These are phyloP conservation scores for Drosophila nikananu DNA, from an alignment of 1,140 invertebrate genomes.

Conservation along the genomic window DNA sequence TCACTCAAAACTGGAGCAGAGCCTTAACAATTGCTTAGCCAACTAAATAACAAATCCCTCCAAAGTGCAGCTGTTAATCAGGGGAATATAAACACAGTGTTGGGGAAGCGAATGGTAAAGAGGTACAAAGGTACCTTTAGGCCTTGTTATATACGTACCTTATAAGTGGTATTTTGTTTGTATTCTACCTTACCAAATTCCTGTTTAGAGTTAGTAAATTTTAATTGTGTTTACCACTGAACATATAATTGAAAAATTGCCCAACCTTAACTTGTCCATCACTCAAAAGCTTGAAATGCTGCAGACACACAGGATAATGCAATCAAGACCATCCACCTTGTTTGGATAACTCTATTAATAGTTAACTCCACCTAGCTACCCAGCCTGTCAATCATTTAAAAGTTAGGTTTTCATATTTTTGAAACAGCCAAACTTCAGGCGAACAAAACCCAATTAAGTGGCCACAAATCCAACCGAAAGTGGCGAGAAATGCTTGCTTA, in stretches of 20 bases:
- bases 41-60: conserved; percentile 12
- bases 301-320: too few species aligned
- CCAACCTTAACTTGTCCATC: background rate
- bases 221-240: too few species aligned
- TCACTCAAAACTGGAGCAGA: conserved; percentile 25
- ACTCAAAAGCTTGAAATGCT: background rate
- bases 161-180: too few species aligned
- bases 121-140: background rate
- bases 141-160: too few species aligned
- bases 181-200: background rate
- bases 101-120: background rate
- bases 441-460: conserved; percentile 45
- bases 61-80: conserved; percentile 7
- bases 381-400: conserved; percentile 24
- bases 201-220: too few species aligned
- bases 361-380: background rate
- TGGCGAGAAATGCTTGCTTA: conserved; percentile 42
- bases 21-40: conserved; percentile 20
- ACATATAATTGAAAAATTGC: too few species aligned
- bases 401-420: conserved; percentile 16
- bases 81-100: conserved; percentile 7
- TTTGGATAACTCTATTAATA: conserved; percentile 8
- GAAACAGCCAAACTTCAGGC: conserved; percentile 15
- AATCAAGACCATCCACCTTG: conserved; percentile 9
- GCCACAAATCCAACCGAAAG: conserved; percentile 20